Base-by-base conservation (phyloP, 2,888 invertebrate species). In the Incurvaria masculella region DNA sequence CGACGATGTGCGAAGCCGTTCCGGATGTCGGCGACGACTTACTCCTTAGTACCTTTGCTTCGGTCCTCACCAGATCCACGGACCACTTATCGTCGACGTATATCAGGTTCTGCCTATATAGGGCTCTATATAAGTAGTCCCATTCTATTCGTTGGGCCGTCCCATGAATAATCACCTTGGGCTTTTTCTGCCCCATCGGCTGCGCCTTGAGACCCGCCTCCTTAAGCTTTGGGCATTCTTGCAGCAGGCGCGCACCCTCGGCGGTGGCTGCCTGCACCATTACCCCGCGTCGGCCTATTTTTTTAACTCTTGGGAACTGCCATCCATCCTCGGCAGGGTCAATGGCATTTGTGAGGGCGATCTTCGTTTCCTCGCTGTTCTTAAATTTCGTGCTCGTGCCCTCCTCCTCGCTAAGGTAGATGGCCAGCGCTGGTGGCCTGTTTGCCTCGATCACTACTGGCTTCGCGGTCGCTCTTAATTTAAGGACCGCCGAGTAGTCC, bases 1-100 rank as follows among this genome's bases (percentile, higher is more conserved):
- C 51, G 2, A 57, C 42, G 1, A 57, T 39, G 1, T 48, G 39
- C 2, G 33, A 11, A 33, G 33, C 33, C 33, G 14, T 33, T 1
- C n/a, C 1, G n/a, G n/a, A n/a, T n/a, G n/a, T n/a, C n/a, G n/a
- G n/a, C n/a, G n/a, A 14, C 33, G 14, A 14, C 14, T 14, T 6
- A 4, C 14, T 33, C 33, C 33, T 33, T 1, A 44, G 14, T 8
- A 33, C 33, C 8, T 33, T 4, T 14, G 14, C 14, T 33, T 33
- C 33, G 14, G 3, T 33, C 33, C 8, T 14, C 11, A 6, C n/a
- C n/a, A n/a, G 14, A 33, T 33, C 33, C 3, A 3, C 4, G 14
- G 14, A 8, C 14, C 11, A 8, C 11, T 33, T 33, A 33, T n/a
- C 33, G 11, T 33, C 6, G 3, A 8, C 11, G 11, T 14, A n/a